These are phyloP conservation scores for Meles meles DNA, from an alignment of 2,113 vertebrate genomes.

Conservation along the genomic window DNA sequence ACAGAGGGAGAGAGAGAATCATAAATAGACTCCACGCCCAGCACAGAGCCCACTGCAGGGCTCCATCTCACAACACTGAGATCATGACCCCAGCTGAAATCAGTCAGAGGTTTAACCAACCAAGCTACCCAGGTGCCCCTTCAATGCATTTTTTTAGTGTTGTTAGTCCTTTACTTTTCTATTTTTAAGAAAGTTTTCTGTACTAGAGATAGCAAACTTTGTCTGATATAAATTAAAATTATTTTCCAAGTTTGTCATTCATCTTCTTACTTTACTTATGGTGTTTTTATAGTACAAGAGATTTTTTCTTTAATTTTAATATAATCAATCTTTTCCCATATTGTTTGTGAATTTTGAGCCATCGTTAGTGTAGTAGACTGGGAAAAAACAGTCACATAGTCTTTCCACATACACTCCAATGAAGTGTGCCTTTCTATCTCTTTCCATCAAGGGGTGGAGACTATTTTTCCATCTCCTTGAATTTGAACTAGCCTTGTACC, in stretches of 20 bases:
- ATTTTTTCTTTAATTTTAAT: not conserved
- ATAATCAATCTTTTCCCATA: not conserved
- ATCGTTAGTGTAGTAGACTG: not conserved
- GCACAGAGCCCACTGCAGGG: too few relatives aligned
- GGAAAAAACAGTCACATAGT: not conserved
- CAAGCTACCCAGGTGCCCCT: not conserved
- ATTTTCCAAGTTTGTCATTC: not conserved
- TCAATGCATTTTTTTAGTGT: not conserved
- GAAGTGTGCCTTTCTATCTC: not conserved
- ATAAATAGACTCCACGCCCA: not conserved
- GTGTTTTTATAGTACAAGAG: not conserved
- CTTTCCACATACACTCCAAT: not conserved
- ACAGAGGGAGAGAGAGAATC: not conserved
- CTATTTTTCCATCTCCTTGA: not conserved
- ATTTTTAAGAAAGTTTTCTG: not conserved
- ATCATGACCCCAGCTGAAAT: not conserved
- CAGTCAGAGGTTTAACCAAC: not conserved
- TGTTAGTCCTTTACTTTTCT: not conserved
- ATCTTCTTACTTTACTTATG: not conserved
- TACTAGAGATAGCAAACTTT: not conserved
- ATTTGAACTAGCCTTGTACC: not conserved
- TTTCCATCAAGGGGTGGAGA: not conserved
- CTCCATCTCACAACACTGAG: not conserved
- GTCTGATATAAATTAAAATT: not conserved
- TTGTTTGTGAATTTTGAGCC: slow-evolving; percentile 8